Evolutionary conservation across 2,888 invertebrate genomes (phyloP).

Genomic region (Andrena marginata): DNA sequence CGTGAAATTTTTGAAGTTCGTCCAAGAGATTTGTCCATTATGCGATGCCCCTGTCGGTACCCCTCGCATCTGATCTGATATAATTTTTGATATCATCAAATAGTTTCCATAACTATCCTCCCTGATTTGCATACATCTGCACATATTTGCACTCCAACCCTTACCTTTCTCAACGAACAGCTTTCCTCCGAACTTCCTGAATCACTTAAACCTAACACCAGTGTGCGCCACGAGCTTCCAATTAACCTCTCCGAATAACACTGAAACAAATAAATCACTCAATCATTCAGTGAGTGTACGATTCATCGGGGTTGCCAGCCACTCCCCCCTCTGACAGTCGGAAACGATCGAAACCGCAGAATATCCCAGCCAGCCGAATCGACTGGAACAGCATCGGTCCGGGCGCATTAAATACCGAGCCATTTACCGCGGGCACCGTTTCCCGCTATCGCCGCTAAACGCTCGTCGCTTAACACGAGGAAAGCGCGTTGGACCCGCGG

Average conservation of each 20-base stretch:
- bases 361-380: slow-evolving; percentile 37
- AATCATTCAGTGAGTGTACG: slow-evolving; percentile 30
- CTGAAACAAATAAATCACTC: slow-evolving; percentile 28
- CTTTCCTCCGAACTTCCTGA: background rate
- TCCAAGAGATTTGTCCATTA: no score
- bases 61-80: no score
- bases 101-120: no score
- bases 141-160: background rate
- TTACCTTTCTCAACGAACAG: background rate
- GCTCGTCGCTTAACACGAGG: slow-evolving; percentile 51
- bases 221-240: background rate
- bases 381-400: slow-evolving; percentile 23
- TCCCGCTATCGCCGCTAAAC: slow-evolving; percentile 52
- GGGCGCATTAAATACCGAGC: slow-evolving; percentile 55
- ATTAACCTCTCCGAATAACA: slow-evolving; percentile 24
- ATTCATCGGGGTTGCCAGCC: background rate
- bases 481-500: slow-evolving; percentile 34
- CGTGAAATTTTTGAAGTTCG: no score
- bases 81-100: no score
- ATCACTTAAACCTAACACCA: background rate
- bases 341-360: slow-evolving; percentile 50
- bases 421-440: slow-evolving; percentile 46
- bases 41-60: no score
- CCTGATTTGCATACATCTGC: no score
- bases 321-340: background rate